Base-by-base conservation (phyloP, 2,113 vertebrate genomes). In the Hippocampus abdominalis region DNA sequence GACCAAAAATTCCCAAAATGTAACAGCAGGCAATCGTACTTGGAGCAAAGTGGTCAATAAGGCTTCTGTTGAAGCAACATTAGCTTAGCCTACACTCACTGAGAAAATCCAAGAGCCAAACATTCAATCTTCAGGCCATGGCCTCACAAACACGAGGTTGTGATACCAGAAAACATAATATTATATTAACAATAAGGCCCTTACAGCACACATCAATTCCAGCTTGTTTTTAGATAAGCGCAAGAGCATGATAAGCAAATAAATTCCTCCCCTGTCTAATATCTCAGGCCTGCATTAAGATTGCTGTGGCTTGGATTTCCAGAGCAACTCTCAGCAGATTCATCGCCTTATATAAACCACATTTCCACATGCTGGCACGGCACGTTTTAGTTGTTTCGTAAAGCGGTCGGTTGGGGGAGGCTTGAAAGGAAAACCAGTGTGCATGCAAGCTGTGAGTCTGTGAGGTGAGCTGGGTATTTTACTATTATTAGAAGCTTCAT, bases 401-500 rank as follows among this genome's bases (percentile, higher is more conserved):
- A 8, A 61, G 51, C 53, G 62, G 32, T 8, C 32, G 21, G 32
- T 10, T n/a, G 42, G 12, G 23, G n/a, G 21, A 16, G 36, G 10
- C 12, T 25, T 64, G 25, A 44, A 12, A 65, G 36, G 21, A 70
- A 61, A 57, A 39, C 42, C 10, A 64, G 4, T 27, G 51, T 66
- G 44, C 6, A 59, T 60, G 15, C 23, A 29, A 40, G 20, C 23
- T 46, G 63, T 20, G 42, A 56, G 39, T 62, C 25, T 9, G 8
- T 36, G 64, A 77, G 68, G 56, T 53, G 59, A 53, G 27, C 64
- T 36, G 62, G 18, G 10, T 60, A 32, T 64, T 70, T 42, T 46
- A 40, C 72, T 77, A 61, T 75, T 75, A 73, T 71, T 74, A 76
- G 64, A 76, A 84, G 66, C 70, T 71, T 59, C 67, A 66, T 70